These are phyloP conservation scores for Silurus meridionalis DNA, from an alignment of 2,113 vertebrate species.

Conservation along the genomic window DNA sequence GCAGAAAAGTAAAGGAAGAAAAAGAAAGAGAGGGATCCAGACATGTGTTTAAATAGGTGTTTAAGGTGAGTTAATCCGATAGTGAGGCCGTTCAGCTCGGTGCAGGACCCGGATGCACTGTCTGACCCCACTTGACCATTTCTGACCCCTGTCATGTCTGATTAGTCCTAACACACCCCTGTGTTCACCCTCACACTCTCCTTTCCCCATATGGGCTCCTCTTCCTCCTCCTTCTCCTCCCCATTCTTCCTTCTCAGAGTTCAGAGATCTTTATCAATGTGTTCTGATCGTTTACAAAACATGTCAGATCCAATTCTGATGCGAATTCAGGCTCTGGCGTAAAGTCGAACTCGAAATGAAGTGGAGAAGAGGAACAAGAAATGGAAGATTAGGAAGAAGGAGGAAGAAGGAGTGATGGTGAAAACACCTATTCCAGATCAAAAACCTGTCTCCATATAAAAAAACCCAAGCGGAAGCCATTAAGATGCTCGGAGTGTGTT, in stretches of 20 bases:
- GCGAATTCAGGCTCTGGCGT: background rate
- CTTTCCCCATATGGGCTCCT: background rate
- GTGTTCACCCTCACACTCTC: slow-evolving; percentile 43
- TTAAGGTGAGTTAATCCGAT: slow-evolving; percentile 35
- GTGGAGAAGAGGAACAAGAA: background rate
- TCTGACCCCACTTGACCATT: slow-evolving; percentile 77
- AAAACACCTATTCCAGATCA: background rate
- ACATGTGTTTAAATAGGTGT: background rate
- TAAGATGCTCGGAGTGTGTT: background rate
- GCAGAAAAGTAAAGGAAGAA: background rate
- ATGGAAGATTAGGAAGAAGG: background rate
- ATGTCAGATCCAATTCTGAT: slow-evolving; percentile 32
- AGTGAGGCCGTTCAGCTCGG: slow-evolving; percentile 61
- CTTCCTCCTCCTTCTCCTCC: background rate
- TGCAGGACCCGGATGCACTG: slow-evolving; percentile 70
- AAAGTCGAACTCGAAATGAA: slow-evolving; percentile 6
- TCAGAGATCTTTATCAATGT: slow-evolving; percentile 32
- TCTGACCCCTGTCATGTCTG: slow-evolving; percentile 75
- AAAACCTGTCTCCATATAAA: background rate
- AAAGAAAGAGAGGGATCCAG: background rate
- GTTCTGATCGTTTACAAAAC: slow-evolving; percentile 38
- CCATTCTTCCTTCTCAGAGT: background rate
- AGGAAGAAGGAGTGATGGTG: background rate
- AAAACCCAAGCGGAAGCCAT: background rate
- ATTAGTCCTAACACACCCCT: slow-evolving; percentile 61